Base-by-base conservation (phyloP, 2,113 vertebrate genomes). In the Phaethornis superciliosus region DNA sequence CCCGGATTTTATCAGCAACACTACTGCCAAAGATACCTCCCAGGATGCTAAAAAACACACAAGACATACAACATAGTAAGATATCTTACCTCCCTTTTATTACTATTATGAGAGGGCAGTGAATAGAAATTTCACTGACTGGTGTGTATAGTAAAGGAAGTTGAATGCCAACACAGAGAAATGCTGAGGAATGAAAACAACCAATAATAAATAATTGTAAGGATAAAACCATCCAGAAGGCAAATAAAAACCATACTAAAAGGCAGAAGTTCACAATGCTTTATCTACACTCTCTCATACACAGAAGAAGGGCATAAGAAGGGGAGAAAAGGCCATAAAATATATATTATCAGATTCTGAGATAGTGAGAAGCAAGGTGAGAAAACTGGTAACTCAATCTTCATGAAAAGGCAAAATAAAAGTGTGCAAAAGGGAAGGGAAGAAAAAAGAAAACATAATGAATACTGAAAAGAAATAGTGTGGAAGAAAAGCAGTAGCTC, bases 161-260 rank as follows among this genome's bases (percentile, higher is more conserved):
- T 33, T 47, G 54, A 95, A 32, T 78, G 70, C 37, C 56, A 91
- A 35, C 33, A 54, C 49, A 63, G 78, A 88, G 77, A 81, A 91
- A 67, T 1, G 10, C 27, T 13, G 2, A 90, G 46, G 65, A 67
- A 74, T 77, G 27, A 91, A 82, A 89, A 65, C n/a, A 68, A 32
- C n/a, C 64, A 47, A 40, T 90, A 81, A 94, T 75, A 94, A 96
- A 94, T 68, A 80, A 22, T 30, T 60, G 26, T 52, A 93, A 88
- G 71, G 59, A 77, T 56, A 76, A 85, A 54, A 63, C 46, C 55
- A 46, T 91, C 58, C 59, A 89, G 85, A 91, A 88, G 46, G 33
- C 62, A 79, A 96, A 87, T 78, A 91, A 92, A 81, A 17, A 80
- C 9, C 13, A 37, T 40, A 59, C 32, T 89, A 89, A 83, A 93